phyloP scores from a whole-genome alignment of 2,113 vertebrate genomes.

The Fregetta grallaria region DNA sequence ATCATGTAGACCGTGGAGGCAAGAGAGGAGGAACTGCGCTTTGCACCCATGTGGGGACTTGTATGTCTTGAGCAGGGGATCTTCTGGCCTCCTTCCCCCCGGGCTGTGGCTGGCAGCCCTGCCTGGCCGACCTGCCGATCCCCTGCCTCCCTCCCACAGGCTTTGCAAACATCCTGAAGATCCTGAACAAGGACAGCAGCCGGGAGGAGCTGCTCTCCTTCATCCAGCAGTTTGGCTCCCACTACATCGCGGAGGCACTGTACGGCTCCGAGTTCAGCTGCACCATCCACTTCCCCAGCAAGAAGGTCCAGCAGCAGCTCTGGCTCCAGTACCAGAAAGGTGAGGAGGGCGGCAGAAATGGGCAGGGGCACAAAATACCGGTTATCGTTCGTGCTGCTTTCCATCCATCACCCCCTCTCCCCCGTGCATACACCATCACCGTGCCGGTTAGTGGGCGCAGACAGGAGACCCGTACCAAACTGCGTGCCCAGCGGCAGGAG shows the following conservation, averaged over 20 bases:
- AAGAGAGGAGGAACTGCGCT: background rate
- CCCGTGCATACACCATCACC: background rate
- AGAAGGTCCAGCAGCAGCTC: conserved; percentile 97
- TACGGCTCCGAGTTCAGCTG: conserved; percentile 96
- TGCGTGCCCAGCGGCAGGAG: background rate
- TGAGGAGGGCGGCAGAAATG: conserved; percentile 45
- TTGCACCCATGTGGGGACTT: fast-evolving
- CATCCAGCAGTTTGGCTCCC: conserved; percentile 91
- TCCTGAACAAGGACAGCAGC: conserved; percentile 89
- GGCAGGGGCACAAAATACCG: background rate
- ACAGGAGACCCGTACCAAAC: background rate
- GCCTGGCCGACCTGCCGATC: background rate
- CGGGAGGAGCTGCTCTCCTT: conserved; percentile 91
- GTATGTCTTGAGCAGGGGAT: background rate
- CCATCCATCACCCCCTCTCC: background rate
- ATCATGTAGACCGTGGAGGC: background rate
- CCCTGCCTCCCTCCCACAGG: conserved; percentile 69
- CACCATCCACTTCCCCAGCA: conserved; percentile 96
- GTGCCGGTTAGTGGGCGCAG: fast-evolving
- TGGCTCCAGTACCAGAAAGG: conserved; percentile 99
- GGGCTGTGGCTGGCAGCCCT: background rate
- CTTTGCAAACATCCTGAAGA: conserved; percentile 93
- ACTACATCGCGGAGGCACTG: conserved; percentile 92
- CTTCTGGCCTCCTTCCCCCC: background rate
- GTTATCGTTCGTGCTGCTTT: fast-evolving